phyloP scores from a whole-genome alignment of 1,140 invertebrate species.

The Spodoptera litura region DNA sequence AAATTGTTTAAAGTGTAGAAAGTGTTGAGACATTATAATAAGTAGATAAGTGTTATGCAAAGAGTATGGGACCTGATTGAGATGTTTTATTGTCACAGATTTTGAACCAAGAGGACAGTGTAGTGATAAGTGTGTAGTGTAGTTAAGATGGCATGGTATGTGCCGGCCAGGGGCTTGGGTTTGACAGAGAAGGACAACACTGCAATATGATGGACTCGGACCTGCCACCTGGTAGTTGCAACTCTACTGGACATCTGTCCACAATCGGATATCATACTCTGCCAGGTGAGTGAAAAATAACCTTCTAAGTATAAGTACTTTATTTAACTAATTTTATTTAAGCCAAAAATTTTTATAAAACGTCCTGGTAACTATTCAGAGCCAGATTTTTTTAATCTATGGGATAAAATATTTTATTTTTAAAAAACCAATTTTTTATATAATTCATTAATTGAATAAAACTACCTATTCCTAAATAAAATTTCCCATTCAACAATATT shows the following conservation, averaged over 20 bases:
- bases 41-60: constrained; percentile 25
- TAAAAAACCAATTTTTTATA: background rate
- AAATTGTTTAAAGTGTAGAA: constrained; percentile 29
- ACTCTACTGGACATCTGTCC: constrained; percentile 85
- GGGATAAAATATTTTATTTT: too few species aligned
- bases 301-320: too few species aligned
- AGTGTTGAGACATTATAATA: constrained; percentile 36
- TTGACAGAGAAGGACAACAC: constrained; percentile 53
- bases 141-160: constrained; percentile 58
- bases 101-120: constrained; percentile 19
- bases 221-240: constrained; percentile 83
- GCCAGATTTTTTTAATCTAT: too few species aligned
- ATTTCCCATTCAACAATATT: too few species aligned
- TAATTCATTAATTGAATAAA: background rate
- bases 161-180: constrained; percentile 51
- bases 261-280: constrained; percentile 81
- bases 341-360: too few species aligned
- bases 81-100: constrained; percentile 41
- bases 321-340: background rate
- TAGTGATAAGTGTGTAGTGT: constrained; percentile 57
- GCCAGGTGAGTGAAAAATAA: constrained; percentile 63
- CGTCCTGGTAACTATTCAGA: too few species aligned
- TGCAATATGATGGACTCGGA: constrained; percentile 84
- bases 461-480: too few species aligned
- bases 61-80: constrained; percentile 12